Percentiles rank a stretch among this genome's conserved stretches.
phyloP scores from a whole-genome alignment of 2,797 vertebrate species.

The Periparus ater region DNA sequence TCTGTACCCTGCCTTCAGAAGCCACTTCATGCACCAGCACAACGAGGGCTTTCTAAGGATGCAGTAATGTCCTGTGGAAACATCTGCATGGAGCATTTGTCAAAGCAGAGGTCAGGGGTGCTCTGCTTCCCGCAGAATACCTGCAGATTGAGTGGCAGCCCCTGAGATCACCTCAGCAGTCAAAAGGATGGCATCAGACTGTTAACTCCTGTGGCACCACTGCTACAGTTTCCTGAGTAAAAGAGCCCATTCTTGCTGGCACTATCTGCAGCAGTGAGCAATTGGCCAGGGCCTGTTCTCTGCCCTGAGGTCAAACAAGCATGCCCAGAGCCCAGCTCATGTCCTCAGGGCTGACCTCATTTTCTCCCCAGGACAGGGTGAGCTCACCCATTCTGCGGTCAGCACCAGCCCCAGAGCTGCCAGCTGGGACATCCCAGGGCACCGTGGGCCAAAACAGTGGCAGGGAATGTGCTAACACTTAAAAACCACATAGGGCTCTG shows the following conservation, averaged over 20 bases:
- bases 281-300: not conserved
- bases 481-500: not conserved
- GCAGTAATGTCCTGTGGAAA: not conserved
- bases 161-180: not conserved
- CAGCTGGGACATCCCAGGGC: not conserved
- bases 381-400: not conserved
- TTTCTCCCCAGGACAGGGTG: not conserved
- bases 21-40: not conserved
- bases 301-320: not conserved
- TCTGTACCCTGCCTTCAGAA: not conserved
- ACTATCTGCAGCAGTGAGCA: not conserved
- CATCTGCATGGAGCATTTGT: not conserved
- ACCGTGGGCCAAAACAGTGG: not conserved
- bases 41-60: not conserved
- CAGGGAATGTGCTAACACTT: not conserved
- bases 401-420: not conserved
- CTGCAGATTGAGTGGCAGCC: not conserved
- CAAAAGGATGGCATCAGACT: not conserved
- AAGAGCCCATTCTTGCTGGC: not conserved
- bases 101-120: not conserved
- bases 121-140: not conserved
- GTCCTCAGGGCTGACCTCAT: not conserved
- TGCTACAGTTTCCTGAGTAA: not conserved
- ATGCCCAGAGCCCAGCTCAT: accelerated
- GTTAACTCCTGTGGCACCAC: not conserved